Conservation (phyloP, 1,140 invertebrate species). For the Drosophila teissieri region DNA sequence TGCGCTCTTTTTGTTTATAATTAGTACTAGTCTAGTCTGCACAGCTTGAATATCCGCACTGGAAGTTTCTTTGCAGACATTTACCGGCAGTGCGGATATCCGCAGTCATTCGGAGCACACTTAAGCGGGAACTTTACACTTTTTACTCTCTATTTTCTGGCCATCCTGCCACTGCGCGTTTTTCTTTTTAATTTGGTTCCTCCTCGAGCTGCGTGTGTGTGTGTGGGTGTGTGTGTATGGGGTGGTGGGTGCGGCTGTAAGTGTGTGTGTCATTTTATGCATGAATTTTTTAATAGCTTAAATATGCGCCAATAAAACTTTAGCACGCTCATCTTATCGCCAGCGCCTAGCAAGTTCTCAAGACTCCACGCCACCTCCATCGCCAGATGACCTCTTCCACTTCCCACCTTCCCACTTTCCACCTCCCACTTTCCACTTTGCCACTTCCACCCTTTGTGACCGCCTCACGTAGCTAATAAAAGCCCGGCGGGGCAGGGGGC, state of each 20-base stretch:
- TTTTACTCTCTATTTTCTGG: constrained; percentile 15
- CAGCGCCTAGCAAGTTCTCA: constrained; percentile 65
- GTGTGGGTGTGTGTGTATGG: constrained; percentile 36
- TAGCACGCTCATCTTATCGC: constrained; percentile 81
- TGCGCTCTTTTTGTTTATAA: background rate
- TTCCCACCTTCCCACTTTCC: no score
- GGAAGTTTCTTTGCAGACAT: background rate
- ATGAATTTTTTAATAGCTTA: constrained; percentile 83
- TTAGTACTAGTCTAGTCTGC: background rate
- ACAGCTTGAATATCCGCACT: background rate
- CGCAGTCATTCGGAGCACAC: constrained; percentile 27
- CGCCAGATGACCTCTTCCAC: constrained; percentile 31
- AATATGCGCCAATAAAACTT: constrained; percentile 83
- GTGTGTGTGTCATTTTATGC: constrained; percentile 76
- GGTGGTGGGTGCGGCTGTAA: constrained; percentile 4
- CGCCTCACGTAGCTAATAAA: constrained; percentile 77
- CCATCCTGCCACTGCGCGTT: constrained; percentile 31
- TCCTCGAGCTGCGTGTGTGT: constrained; percentile 21
- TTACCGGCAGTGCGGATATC: constrained; percentile 27
- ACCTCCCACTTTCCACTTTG: background rate
- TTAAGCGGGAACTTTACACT: constrained; percentile 41
- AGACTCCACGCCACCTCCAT: constrained; percentile 3
- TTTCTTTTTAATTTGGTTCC: constrained; percentile 68
- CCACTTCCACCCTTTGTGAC: constrained; percentile 20
- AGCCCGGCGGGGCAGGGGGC: constrained; percentile 26